Conservation (phyloP, 1,140 invertebrate species). For the Aphelenchoides fujianensis region DNA sequence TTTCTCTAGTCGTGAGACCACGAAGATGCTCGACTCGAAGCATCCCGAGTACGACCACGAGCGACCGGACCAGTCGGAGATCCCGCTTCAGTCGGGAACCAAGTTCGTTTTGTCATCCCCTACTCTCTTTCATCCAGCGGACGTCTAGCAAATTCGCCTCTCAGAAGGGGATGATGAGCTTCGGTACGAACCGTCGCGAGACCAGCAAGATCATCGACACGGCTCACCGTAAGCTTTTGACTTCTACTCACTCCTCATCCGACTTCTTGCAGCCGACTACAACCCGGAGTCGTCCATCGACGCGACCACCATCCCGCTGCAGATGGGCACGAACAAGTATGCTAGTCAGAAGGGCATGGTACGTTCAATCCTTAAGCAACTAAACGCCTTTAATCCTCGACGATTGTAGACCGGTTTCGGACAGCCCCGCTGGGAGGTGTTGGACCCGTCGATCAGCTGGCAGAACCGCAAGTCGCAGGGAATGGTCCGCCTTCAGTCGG, state of each 20-base stretch:
- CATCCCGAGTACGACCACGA: conserved; percentile 46
- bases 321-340: conserved; percentile 61
- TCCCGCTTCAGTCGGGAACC: conserved; percentile 50
- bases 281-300: conserved; percentile 47
- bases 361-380: conserved; percentile 57
- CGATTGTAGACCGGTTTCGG: conserved; percentile 63
- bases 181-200: conserved; percentile 53
- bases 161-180: conserved; percentile 50
- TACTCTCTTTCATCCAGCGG: not conserved
- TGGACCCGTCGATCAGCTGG: conserved; percentile 61
- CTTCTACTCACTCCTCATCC: too few species aligned
- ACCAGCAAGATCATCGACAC: conserved; percentile 51
- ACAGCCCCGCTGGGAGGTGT: conserved; percentile 59
- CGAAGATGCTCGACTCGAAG: conserved; percentile 48
- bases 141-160: conserved; percentile 48
- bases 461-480: conserved; percentile 62
- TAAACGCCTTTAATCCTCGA: conserved; percentile 50
- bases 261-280: too few species aligned
- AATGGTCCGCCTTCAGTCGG: conserved; percentile 62
- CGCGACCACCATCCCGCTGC: conserved; percentile 56
- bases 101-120: conserved; percentile 51
- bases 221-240: conserved; percentile 44
- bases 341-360: conserved; percentile 62
- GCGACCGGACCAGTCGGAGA: conserved; percentile 53
- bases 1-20: conserved; percentile 44